Conservation (phyloP, 1,140 invertebrate species). For the Prorops nasuta region DNA sequence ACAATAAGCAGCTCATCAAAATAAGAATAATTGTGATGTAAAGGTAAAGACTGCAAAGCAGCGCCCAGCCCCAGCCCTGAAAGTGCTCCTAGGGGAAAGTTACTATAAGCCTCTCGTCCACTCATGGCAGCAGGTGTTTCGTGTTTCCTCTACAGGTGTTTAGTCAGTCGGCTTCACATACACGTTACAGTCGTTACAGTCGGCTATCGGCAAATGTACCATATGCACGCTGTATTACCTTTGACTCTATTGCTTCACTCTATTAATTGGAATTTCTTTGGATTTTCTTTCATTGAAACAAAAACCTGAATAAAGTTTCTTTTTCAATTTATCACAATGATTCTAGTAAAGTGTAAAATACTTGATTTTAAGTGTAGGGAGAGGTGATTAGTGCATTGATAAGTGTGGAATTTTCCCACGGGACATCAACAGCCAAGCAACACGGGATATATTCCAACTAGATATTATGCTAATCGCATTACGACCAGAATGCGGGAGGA, state of each 20-base stretch:
- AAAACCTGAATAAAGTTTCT: neutral
- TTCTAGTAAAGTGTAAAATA: too few relatives aligned
- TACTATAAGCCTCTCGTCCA: slow-evolving; percentile 11
- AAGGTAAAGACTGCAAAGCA: too few relatives aligned
- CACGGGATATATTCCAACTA: slow-evolving; percentile 13
- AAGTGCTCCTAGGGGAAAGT: slow-evolving; percentile 27
- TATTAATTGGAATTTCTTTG: too few relatives aligned
- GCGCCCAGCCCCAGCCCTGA: too few relatives aligned
- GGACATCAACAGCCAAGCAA: slow-evolving; percentile 13
- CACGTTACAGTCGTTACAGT: too few relatives aligned
- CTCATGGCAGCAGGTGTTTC: slow-evolving; percentile 25
- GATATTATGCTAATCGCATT: slow-evolving; percentile 46
- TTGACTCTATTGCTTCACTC: neutral
- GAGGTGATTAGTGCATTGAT: neutral
- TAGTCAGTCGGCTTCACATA: slow-evolving; percentile 18
- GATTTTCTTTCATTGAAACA: too few relatives aligned
- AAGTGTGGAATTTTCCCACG: slow-evolving; percentile 20
- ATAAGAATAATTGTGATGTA: too few relatives aligned
- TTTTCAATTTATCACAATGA: too few relatives aligned
- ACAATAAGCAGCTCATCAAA: too few relatives aligned
- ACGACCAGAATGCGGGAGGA: slow-evolving; percentile 78
- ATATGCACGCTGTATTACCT: too few relatives aligned
- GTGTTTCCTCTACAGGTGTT: slow-evolving; percentile 27
- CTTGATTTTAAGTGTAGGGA: neutral
- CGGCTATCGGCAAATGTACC: too few relatives aligned